A percentile compares a stretch with the other conserved stretches of the same genome.
phyloP scores from a whole-genome alignment of 2,888 invertebrate genomes.

The Sthenelais limicola region DNA sequence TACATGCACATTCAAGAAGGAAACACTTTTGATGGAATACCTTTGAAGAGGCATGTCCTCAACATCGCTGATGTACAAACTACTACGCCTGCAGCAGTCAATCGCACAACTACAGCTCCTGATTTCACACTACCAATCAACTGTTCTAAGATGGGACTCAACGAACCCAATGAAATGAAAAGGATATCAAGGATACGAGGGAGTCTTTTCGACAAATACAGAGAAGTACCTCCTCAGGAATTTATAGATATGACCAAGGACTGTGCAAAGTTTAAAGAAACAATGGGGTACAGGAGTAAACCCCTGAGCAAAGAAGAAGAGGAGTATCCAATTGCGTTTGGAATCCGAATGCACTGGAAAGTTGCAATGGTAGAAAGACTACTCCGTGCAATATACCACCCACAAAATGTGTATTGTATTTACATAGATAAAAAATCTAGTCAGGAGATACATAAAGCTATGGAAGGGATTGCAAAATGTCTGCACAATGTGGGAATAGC shows the following conservation, averaged over 20 bases:
- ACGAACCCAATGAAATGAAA: conserved; percentile 49
- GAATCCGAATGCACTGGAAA: conserved; percentile 51
- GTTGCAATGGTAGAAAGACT: conserved; percentile 51
- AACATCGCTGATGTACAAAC: background rate
- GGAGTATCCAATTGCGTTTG: conserved; percentile 53
- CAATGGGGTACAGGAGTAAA: conserved; percentile 35
- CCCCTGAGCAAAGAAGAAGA: conserved; percentile 41
- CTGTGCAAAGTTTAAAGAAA: conserved; percentile 21
- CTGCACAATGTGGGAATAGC: conserved; percentile 55
- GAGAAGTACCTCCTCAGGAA: background rate
- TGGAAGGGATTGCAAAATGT: conserved; percentile 46
- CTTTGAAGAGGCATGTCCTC: background rate
- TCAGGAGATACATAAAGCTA: conserved; percentile 40
- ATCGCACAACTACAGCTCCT: background rate
- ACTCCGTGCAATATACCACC: conserved; percentile 52
- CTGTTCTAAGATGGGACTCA: conserved; percentile 53
- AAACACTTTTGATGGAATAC: background rate
- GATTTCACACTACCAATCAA: conserved; percentile 39
- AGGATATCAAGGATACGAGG: conserved; percentile 43
- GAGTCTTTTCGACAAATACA: conserved; percentile 9
- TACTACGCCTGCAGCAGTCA: too few relatives aligned
- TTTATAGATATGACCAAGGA: conserved; percentile 24
- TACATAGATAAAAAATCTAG: conserved; percentile 52
- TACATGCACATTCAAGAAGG: background rate
- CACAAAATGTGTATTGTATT: conserved; percentile 57